Base-by-base conservation (phyloP, 1,140 invertebrate genomes). In the Potamilus streckersoni region DNA sequence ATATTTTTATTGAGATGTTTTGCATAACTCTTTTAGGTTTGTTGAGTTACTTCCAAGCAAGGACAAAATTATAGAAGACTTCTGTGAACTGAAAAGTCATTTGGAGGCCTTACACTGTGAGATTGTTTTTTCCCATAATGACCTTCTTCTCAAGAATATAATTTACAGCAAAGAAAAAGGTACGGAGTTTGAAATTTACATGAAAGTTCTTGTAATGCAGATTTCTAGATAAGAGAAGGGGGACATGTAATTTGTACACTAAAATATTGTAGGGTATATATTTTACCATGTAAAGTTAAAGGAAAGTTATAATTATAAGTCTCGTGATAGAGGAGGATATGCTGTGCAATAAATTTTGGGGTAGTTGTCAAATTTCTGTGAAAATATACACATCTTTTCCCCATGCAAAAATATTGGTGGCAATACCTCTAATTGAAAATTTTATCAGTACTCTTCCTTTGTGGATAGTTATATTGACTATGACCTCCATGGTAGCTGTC, bases 111-210 rank as follows among this genome's bases (percentile, higher is more conserved):
- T 94, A 27, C 88, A 93, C 74, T 95, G 93, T 91, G 95, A 95
- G n/a, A 89, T 97, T 76, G 97, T 98, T 27, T 98, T 98, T 91
- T 94, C 95, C 88, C 98, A 99, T 91, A 99, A 99, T 91, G 98
- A 99, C 92, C 92, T 99, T 73, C 92, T 99, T 79, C 91, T 98
- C 75, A 95, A 94, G 83, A 99, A 99, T 91, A 94, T 99, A 73
- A 93, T 99, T 70, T 95, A 95, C 85, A 93, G 96, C 84, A 89
- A 93, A 85, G 91, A 92, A 74, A 92, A 93, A 84, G 82, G 83
- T 85, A 74, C 69, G 78, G 71, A 14, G 6, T n/a, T 11, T 8
- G 60, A 62, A 13, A 23, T 62, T 61, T 8, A 62, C 19, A 62
- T 14, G 8, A 62, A n/a, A 62, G 19, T 19, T 62, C 19, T 23